Evolutionary conservation across 1,140 invertebrate species (phyloP), one percentile per base, ranked within the genome.

Genomic region (Daktulosphaira vitifoliae): DNA sequence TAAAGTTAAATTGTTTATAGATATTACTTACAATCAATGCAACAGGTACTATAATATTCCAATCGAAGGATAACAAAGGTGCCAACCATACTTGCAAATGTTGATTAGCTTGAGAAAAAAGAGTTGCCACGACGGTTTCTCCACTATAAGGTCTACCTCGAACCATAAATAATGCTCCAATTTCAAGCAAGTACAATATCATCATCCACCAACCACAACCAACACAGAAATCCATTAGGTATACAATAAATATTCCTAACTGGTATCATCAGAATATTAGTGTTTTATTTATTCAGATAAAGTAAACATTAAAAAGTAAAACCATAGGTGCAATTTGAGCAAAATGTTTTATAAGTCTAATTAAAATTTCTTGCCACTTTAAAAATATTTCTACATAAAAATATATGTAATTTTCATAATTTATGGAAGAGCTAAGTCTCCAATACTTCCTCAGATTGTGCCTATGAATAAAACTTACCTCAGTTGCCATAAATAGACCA

Each of bases 151-250:
- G 90, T 22, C 87, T 80, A 7, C 90, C 89, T 25, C 89, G 80
- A 7, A 92, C 86, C 70, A 88, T 82, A 72, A 92, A 89, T 39
- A 92, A 83, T 20, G 85, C 89, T 66, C 83, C 80, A 22, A 89
- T 81, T 76, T 90, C 80, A 15, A 87, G 74, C 13, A 89, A 76
- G 72, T 91, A 89, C 48, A 92, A 76, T 38, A 86, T 78, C 72
- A 89, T 84, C 33, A 92, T 81, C 84, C 89, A 92, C 90, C 91
- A 95, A 1, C 82, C 80, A 6, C 87, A 88, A 16, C 87, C 87
- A 68, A 91, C 76, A 42, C 84, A 82, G 71, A 87, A 89, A 73
- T 93, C 91, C 70, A 92, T 73, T 72, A 90, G 90, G 72, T 92
- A 90, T 0, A 92, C 81, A 4, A 91, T 81, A 66, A 83, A 84